Evolutionary conservation across 2,888 invertebrate genomes (phyloP).

Genomic region (Teleiodes luculella): DNA sequence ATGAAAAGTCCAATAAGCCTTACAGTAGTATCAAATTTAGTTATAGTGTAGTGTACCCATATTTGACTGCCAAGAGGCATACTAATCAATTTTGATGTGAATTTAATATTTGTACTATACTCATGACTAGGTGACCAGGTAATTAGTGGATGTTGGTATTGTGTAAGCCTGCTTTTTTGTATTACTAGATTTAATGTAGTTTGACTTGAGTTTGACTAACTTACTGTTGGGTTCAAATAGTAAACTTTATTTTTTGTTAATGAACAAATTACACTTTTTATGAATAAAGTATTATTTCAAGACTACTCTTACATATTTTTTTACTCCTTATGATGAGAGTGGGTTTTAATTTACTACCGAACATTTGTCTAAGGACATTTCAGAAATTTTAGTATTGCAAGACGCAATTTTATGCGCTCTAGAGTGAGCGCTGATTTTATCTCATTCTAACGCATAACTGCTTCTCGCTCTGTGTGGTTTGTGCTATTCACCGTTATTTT

Average conservation of each 20-base stretch:
- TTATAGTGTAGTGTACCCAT: conserved; percentile 31
- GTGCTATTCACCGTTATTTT: too few species aligned
- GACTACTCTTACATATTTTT: not conserved
- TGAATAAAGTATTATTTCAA: conserved; percentile 46
- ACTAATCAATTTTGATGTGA: not conserved
- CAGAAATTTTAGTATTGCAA: too few species aligned
- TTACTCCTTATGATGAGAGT: too few species aligned
- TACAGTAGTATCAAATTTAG: conserved; percentile 6
- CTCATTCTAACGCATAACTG: too few species aligned
- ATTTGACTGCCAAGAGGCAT: conserved; percentile 31
- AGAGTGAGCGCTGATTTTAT: too few species aligned
- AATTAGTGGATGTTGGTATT: conserved; percentile 31
- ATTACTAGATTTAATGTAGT: conserved; percentile 52
- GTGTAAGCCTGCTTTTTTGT: conserved; percentile 52
- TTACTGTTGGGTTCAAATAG: conserved; percentile 47
- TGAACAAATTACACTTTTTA: conserved; percentile 37
- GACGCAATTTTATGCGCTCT: too few species aligned
- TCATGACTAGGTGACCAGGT: not conserved
- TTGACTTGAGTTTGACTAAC: conserved; percentile 40
- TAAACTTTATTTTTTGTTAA: conserved; percentile 45
- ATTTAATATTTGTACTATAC: not conserved
- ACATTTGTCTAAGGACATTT: too few species aligned
- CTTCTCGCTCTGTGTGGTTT: too few species aligned
- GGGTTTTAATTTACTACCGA: too few species aligned
- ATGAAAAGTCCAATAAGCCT: conserved; percentile 41